Percentiles rank a stretch among this genome's conserved stretches.
Evolutionary conservation across 2,888 invertebrate species (phyloP).

Genomic region (Epiblema foenella): DNA sequence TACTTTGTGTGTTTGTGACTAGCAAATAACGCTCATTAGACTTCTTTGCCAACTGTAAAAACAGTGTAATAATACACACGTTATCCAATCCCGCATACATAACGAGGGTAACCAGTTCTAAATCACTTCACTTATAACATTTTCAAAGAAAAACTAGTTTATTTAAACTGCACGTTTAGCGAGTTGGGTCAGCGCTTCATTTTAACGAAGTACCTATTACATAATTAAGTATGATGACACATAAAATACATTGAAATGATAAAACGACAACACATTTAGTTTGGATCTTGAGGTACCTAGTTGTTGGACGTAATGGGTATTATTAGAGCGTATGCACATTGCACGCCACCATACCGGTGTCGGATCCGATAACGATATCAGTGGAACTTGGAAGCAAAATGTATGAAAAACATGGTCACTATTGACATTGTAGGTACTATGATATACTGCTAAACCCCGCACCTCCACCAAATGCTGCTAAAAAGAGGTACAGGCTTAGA

Average conservation of each 20-base stretch:
- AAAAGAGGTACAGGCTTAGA: too few relatives aligned
- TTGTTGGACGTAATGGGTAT: not conserved
- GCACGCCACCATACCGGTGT: too few relatives aligned
- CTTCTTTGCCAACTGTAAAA: conserved; percentile 41
- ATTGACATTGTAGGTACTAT: too few relatives aligned
- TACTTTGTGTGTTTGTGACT: conserved; percentile 23
- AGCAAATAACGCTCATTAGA: conserved; percentile 40
- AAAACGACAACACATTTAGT: conserved; percentile 15
- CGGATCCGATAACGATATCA: too few relatives aligned
- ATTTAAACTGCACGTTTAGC: conserved; percentile 27
- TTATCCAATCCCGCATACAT: conserved; percentile 34
- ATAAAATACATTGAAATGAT: conserved; percentile 32
- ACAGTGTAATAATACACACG: conserved; percentile 37
- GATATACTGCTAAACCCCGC: too few relatives aligned
- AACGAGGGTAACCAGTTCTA: conserved; percentile 42
- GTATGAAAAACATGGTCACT: too few relatives aligned
- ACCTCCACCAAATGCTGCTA: too few relatives aligned
- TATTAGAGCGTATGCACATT: too few relatives aligned
- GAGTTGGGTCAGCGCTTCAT: not conserved
- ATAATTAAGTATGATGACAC: conserved; percentile 17
- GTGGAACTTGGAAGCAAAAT: too few relatives aligned
- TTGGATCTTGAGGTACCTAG: conserved; percentile 19
- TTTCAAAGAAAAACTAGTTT: conserved; percentile 37
- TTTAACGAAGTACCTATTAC: conserved; percentile 14
- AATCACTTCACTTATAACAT: conserved; percentile 41